phyloP scores from a whole-genome alignment of 2,888 invertebrate genomes.

The Lagria hirta region DNA sequence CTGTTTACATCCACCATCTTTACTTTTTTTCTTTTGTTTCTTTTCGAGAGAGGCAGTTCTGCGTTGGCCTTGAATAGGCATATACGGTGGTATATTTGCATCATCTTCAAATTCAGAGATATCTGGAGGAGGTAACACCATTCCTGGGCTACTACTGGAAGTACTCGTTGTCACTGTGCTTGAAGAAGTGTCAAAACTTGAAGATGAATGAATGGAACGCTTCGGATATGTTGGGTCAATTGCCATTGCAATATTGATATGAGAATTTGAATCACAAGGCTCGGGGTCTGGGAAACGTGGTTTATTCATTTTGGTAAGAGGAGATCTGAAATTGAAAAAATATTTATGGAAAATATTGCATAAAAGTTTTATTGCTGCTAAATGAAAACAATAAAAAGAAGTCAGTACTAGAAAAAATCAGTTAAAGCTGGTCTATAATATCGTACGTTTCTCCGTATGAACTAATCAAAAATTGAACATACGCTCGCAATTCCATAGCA shows the following conservation, averaged over 20 bases:
- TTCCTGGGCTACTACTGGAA: slow-evolving; percentile 48
- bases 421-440: no score
- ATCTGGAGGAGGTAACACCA: slow-evolving; percentile 44
- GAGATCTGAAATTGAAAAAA: slow-evolving; percentile 34
- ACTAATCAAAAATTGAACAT: no score
- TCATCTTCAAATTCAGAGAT: slow-evolving; percentile 54
- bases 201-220: slow-evolving; percentile 38
- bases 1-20: slow-evolving; percentile 51
- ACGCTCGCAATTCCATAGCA: no score
- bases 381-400: no score
- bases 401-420: no score
- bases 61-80: slow-evolving; percentile 77
- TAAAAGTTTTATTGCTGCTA: no score
- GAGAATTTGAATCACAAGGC: slow-evolving; percentile 38
- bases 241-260: slow-evolving; percentile 65
- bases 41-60: slow-evolving; percentile 66
- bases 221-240: slow-evolving; percentile 67
- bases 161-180: slow-evolving; percentile 47
- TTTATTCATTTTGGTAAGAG: slow-evolving; percentile 44
- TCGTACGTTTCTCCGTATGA: no score
- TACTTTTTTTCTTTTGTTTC: slow-evolving; percentile 54
- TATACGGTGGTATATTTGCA: slow-evolving; percentile 67
- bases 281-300: slow-evolving; percentile 50
- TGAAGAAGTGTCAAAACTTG: slow-evolving; percentile 48
- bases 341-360: no score